Conservation (phyloP, 1,140 invertebrate species). For the Drosophila nikananu region DNA sequence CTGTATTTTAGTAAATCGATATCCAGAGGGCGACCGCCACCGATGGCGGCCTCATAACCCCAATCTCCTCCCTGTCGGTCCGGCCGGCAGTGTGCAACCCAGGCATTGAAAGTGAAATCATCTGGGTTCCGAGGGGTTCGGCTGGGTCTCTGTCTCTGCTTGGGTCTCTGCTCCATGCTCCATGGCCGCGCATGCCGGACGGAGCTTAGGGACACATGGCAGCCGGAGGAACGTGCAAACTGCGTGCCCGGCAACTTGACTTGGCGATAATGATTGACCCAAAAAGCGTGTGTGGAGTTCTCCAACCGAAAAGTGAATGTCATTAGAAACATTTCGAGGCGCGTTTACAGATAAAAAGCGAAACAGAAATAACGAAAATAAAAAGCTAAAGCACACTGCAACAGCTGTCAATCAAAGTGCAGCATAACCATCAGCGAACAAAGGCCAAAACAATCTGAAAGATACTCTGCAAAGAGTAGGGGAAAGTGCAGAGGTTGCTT, state of each 20-base stretch:
- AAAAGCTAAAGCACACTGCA: conserved; percentile 61
- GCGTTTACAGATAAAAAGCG: conserved; percentile 65
- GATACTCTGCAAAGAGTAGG: conserved; percentile 6
- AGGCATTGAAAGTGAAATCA: conserved; percentile 81
- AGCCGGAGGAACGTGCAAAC: conserved; percentile 67
- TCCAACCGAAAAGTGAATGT: conserved; percentile 77
- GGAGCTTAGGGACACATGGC: conserved; percentile 54
- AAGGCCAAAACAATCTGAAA: conserved; percentile 14
- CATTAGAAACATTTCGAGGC: conserved; percentile 73
- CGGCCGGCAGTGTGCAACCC: conserved; percentile 34
- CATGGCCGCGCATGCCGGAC: conserved; percentile 52
- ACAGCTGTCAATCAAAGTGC: conserved; percentile 79
- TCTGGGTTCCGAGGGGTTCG: conserved; percentile 15
- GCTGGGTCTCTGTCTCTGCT: conserved; percentile 3
- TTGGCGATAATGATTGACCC: conserved; percentile 81
- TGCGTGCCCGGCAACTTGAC: conserved; percentile 78
- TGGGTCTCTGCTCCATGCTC: conserved; percentile 18
- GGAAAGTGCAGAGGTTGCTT: background rate
- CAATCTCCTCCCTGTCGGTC: conserved; percentile 39
- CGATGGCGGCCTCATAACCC: conserved; percentile 57
- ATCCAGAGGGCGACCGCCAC: conserved; percentile 32
- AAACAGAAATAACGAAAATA: conserved; percentile 53
- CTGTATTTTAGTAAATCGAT: conserved; percentile 58
- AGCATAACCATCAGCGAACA: conserved; percentile 38
- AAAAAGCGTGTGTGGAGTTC: conserved; percentile 62